These are phyloP conservation scores for Cyclophora punctaria DNA, from an alignment of 2,888 invertebrate species.

Conservation along the genomic window DNA sequence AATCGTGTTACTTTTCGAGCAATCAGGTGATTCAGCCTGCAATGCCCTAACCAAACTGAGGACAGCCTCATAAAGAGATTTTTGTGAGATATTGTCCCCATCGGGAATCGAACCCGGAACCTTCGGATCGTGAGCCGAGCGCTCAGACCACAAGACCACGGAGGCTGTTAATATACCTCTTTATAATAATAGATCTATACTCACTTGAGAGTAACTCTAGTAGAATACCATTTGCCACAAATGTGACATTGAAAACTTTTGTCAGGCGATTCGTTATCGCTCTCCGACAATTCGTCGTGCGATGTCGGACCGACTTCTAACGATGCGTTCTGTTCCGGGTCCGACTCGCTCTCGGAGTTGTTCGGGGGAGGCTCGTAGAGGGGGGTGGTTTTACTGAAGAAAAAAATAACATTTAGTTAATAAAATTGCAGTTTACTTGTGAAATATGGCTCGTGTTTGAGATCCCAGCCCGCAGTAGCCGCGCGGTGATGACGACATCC, in stretches of 20 bases:
- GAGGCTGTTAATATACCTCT: too few species aligned
- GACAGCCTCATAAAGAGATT: too few species aligned
- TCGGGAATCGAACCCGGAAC: too few species aligned
- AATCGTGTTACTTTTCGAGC: too few species aligned
- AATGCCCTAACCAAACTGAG: too few species aligned
- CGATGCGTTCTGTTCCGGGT: conserved; percentile 32
- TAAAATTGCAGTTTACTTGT: too few species aligned
- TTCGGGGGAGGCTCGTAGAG: conserved; percentile 1
- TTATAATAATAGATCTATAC: conserved; percentile 15
- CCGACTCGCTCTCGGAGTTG: conserved; percentile 35
- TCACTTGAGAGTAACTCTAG: conserved; percentile 64
- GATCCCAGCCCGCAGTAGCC: too few species aligned
- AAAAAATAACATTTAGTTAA: background rate
- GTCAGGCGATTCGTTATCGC: conserved; percentile 63
- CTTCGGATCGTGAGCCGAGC: too few species aligned
- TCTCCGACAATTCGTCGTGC: conserved; percentile 59
- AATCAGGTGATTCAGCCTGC: too few species aligned
- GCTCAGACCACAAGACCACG: too few species aligned
- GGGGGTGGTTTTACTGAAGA: conserved; percentile 4
- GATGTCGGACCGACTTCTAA: conserved; percentile 21
- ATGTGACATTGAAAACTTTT: conserved; percentile 69
- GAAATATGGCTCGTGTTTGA: background rate
- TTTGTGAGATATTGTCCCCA: too few species aligned
- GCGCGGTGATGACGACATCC: too few species aligned
- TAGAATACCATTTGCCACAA: conserved; percentile 69